A percentile compares a stretch with the other conserved stretches of the same genome.
These are phyloP conservation scores for Embidobia sp. DNA, from an alignment of 2,888 invertebrate genomes.

Conservation along the genomic window DNA sequence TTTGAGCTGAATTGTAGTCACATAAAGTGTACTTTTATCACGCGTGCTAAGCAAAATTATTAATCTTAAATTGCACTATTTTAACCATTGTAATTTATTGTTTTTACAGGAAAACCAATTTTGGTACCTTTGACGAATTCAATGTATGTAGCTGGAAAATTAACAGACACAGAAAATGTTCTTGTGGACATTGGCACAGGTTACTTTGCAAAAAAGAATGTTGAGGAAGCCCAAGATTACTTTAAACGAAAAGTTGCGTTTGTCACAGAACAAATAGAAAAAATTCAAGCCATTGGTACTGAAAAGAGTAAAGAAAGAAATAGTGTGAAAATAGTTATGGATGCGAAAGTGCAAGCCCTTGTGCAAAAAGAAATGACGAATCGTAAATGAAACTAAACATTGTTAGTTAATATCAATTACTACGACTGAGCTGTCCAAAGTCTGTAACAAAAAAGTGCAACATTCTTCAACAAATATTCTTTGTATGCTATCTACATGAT, in stretches of 20 bases:
- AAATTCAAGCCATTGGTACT: slow-evolving; percentile 90
- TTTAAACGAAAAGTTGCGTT: slow-evolving; percentile 95
- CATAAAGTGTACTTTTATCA: too few relatives aligned
- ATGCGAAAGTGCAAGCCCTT: slow-evolving; percentile 86
- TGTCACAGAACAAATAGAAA: slow-evolving; percentile 97
- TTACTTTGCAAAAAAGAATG: slow-evolving; percentile 96
- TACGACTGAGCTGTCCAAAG: slow-evolving; percentile 18
- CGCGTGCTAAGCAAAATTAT: too few relatives aligned
- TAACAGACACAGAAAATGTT: slow-evolving; percentile 92
- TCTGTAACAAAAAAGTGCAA: slow-evolving; percentile 17
- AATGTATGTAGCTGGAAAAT: slow-evolving; percentile 97
- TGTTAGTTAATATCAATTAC: slow-evolving; percentile 3
- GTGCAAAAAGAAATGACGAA: slow-evolving; percentile 73
- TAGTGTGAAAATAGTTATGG: slow-evolving; percentile 89
- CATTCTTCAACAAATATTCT: slow-evolving; percentile 25
- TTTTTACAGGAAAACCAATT: slow-evolving; percentile 85
- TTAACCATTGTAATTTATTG: too few relatives aligned
- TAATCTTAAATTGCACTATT: too few relatives aligned
- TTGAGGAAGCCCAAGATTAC: slow-evolving; percentile 93
- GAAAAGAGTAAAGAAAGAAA: slow-evolving; percentile 93
- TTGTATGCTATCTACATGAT: slow-evolving; percentile 5
- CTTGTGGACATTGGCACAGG: slow-evolving; percentile 98
- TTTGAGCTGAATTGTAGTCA: too few relatives aligned
- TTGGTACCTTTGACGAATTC: slow-evolving; percentile 97
- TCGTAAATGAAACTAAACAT: slow-evolving; percentile 54